These are phyloP conservation scores for Stichopus horrens DNA, from an alignment of 53 echinoderm and acorn worm genomes.

Conservation along the genomic window DNA sequence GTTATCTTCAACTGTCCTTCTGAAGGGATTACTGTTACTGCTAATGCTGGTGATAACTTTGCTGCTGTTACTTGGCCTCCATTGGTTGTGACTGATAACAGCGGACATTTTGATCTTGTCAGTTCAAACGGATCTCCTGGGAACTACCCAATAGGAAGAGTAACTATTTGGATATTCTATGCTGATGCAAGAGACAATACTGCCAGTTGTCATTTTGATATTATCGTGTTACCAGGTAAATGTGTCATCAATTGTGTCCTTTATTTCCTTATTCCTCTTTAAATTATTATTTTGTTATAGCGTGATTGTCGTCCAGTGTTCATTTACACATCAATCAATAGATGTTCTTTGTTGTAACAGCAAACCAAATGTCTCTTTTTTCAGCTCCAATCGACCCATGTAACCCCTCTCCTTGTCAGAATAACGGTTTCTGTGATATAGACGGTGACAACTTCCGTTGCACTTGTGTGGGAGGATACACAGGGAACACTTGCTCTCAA, in stretches of 20 bases:
- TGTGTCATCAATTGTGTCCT: too few species aligned
- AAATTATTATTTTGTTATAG: too few species aligned
- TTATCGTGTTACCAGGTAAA: conserved; percentile 4
- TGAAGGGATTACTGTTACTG: neutral
- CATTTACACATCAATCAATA: neutral
- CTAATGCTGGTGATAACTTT: neutral
- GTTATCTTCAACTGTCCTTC: conserved; percentile 24
- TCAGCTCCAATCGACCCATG: neutral
- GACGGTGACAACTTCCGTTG: neutral
- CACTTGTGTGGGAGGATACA: neutral
- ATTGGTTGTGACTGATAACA: conserved; percentile 22
- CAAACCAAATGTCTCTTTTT: neutral
- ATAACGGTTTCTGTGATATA: neutral
- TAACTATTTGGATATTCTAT: neutral
- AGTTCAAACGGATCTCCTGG: conserved; percentile 35
- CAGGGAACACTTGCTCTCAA: neutral
- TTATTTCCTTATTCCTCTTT: too few species aligned
- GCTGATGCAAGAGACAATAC: conserved; percentile 18
- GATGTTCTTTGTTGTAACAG: neutral
- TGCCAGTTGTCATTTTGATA: neutral
- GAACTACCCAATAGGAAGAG: conserved; percentile 6
- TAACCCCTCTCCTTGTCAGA: neutral
- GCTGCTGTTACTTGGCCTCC: conserved; percentile 21
- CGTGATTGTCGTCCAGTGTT: neutral
- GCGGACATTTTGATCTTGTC: conserved; percentile 17